phyloP scores from a whole-genome alignment of 2,888 invertebrate species.

The Boloria selene region DNA sequence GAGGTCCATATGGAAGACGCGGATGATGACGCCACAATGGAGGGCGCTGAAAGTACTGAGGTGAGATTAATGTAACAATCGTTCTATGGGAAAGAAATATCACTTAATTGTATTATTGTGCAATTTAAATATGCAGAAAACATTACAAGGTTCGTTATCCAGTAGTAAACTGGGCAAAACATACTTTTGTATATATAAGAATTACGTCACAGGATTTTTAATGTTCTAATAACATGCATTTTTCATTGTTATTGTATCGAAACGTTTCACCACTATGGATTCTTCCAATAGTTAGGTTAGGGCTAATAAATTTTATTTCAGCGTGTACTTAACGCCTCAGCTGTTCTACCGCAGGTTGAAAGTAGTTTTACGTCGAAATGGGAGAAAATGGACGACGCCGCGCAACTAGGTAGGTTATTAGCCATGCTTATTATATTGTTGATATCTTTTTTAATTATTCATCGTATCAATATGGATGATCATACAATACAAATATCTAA shows the following conservation, averaged over 20 bases:
- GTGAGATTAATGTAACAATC: conserved; percentile 57
- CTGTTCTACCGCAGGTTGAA: conserved; percentile 75
- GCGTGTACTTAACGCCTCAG: conserved; percentile 73
- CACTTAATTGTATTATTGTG: neutral
- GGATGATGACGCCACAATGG: conserved; percentile 67
- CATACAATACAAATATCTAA: conserved; percentile 2
- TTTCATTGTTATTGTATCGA: conserved; percentile 33
- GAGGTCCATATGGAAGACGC: conserved; percentile 94
- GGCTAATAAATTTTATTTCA: conserved; percentile 75
- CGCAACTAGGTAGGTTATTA: conserved; percentile 90
- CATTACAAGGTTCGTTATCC: conserved; percentile 1
- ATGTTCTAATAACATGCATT: neutral
- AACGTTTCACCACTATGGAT: conserved; percentile 13
- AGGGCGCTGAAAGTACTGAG: conserved; percentile 71
- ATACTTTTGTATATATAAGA: neutral
- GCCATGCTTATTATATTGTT: conserved; percentile 31
- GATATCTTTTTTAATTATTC: conserved; percentile 26
- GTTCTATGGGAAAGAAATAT: too few relatives aligned
- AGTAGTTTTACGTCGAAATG: conserved; percentile 86
- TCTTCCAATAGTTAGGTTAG: conserved; percentile 55
- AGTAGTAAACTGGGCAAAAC: neutral
- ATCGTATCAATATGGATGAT: neutral
- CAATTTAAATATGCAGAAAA: neutral
- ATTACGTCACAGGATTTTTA: neutral
- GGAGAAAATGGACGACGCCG: conserved; percentile 93